Evolutionary conservation across 2,113 vertebrate species (phyloP), one percentile per base, ranked within the genome.

Genomic region (Corvus cornix): DNA sequence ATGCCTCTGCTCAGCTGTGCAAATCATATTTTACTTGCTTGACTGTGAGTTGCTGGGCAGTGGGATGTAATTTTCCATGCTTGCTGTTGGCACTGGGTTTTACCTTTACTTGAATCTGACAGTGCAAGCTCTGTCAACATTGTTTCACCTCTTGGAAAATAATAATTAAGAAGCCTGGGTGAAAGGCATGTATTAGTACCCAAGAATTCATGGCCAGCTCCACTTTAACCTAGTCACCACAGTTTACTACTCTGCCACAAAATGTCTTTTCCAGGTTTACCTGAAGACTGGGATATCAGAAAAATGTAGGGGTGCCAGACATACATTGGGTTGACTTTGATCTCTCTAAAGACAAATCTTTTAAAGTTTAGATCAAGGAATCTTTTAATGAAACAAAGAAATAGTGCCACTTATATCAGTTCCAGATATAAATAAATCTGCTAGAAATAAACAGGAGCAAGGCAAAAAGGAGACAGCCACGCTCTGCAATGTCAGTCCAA

Each of bases 321-420:
- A 26, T 64, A 17, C 8, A 12, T n/a, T 78, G 52, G 39, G 52
- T 63, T 94, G 93, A 90, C 94, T 96, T 96, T 95, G 66, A 92
- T 97, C 87, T 94, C 56, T 84, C 62, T 19, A 20, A 87, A 97
- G 69, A 96, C 95, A 96, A 96, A 96, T 89, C 69, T 90, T 72
- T 91, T 79, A 92, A 89, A 87, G 77, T 91, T 91, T 82, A 92
- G 93, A 96, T 96, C 92, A 96, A 94, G 87, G 94, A 93, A 93
- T 87, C 86, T 94, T 92, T 94, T 92, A 96, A 94, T 69, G 83
- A 97, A 97, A 96, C 90, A 94, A 95, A 84, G 89, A 89, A 94
- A 92, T 94, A 1, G 1, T 94, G 80, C 86, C 77, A 62, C 76
- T 92, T 82, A 64, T 96, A 89, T 96, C 93, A 51, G 77, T 93